Evolutionary conservation across 2,797 vertebrate species (phyloP).

Genomic region (Phyllotis vaccarum): DNA sequence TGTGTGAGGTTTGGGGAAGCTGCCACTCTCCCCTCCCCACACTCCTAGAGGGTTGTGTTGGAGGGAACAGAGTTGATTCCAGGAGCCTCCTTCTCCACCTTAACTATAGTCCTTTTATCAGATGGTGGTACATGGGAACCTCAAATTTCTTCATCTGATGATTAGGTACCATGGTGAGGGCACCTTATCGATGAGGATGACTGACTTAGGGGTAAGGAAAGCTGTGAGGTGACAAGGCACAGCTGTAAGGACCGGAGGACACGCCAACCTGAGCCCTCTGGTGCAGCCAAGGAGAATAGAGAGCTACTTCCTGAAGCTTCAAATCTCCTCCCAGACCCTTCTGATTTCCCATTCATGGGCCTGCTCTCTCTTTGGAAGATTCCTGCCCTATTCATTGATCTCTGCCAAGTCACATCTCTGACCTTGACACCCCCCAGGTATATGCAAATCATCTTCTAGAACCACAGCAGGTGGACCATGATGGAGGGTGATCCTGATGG

Average conservation of each 20-base stretch:
- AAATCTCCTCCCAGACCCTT: not conserved
- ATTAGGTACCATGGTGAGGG: not conserved
- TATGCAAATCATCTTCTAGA: not conserved
- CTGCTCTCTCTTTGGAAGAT: not conserved
- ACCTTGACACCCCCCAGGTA: not conserved
- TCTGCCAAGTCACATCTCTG: not conserved
- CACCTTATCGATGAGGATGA: fast-evolving
- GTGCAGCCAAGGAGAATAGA: fast-evolving
- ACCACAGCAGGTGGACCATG: fast-evolving
- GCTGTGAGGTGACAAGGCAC: not conserved
- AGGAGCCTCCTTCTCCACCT: not conserved
- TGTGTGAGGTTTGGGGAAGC: fast-evolving
- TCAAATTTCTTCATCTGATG: not conserved
- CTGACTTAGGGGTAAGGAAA: not conserved
- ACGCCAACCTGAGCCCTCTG: fast-evolving
- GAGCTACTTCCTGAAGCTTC: not conserved
- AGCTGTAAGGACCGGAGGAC: not conserved
- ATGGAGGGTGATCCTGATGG: not conserved
- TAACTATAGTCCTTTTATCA: not conserved
- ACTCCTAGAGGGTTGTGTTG: not conserved
- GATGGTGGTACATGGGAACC: not conserved
- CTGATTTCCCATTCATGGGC: not conserved
- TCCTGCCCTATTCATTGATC: not conserved
- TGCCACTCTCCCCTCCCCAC: not conserved
- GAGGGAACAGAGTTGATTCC: not conserved